Base-by-base conservation (phyloP, 2,888 invertebrate species). In the Phorcus lineatus region DNA sequence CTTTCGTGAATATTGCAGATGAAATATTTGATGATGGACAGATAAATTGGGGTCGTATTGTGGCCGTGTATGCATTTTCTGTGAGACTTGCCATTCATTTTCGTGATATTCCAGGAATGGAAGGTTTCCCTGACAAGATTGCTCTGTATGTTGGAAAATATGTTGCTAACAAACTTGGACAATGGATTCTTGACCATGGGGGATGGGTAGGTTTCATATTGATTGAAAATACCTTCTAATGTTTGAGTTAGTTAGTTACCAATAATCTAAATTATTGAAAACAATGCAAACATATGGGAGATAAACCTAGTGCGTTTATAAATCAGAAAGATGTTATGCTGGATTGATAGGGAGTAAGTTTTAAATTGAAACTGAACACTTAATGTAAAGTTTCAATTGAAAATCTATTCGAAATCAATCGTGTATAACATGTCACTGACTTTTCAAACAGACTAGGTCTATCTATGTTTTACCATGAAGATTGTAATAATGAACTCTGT, bases 11-110 rank as follows among this genome's bases (percentile, higher is more conserved):
- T 84, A 90, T 92, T 36, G 90, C 90, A 9, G 91, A 92, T 86
- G 91, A 91, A 86, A 91, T 92, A 47, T 92, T 92, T 83, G 89
- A 88, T 80, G 92, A 92, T 85, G 90, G 90, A 52, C 89, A 90
- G 76, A 89, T 90, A 57, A 92, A 92, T 82, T 92, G 92, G 92
- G 92, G 92, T 36, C 86, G 92, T 78, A 88, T 92, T 28, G 91
- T 92, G 36, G 90, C 91, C 57, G 90, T 92, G 22, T 92, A 91
- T 84, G 90, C 92, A 16, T 92, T 92, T 87, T 91, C 91, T 57
- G 88, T 89, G 6, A 83, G 90, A 75, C 78, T 92, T 24, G 88
- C 90, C 1, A 84, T 86, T 53, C 88, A 89, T 83, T 87, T 89
- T 55, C 57, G 54, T 47, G 70, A 52, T 24, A n/a, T 24, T 67